Base-by-base conservation (phyloP, 92 coral and sea anemone genomes). In the Siderastrea siderea region DNA sequence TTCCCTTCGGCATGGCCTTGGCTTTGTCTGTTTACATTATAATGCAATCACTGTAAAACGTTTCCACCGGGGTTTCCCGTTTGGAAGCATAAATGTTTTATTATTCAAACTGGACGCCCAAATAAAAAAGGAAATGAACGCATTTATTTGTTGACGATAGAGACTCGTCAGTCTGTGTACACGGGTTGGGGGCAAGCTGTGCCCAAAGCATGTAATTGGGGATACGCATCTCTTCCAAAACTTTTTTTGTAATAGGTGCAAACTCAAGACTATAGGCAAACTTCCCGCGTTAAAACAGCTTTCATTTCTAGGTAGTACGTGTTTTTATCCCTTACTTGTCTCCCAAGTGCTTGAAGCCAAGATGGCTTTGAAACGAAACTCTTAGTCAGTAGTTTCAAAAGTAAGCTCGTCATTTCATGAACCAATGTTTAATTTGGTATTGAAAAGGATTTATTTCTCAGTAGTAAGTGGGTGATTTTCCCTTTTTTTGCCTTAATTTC, bases 41-140 rank as follows among this genome's bases (percentile, higher is more conserved):
- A 80, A 80, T 67, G 48, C 75, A 66, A 66, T 66, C 38, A 26
- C 38, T 26, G 38, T 80, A 59, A 70, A 71, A 59, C 47, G 17
- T 57, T 7, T 46, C 77, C 86, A 70, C 57, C 78, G 26, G 84
- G 78, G 58, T 45, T 81, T 79, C 68, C 77, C 38, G 45, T 68
- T 45, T 47, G 48, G 1, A 12, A 16, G 68, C 13, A 43, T 3
- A 38, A 44, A 68, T 68, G 76, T 68, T 49, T 62, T 47, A 47
- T 55, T 82, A 53, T 70, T 9, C 54, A 38, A 45, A 19, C 38
- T 26, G 53, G 58, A 15, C 54, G 70, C 78, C 86, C 57, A 82
- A 82, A 82, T 78, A 26, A 26, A 26, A 26, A 26, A 82, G 78
- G 86, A 70, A 70, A 47, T 44, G 46, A 74, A 59, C 59, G 86